Conservation (phyloP, 2,797 vertebrate species). For the Platyrinchus mystaceus region DNA sequence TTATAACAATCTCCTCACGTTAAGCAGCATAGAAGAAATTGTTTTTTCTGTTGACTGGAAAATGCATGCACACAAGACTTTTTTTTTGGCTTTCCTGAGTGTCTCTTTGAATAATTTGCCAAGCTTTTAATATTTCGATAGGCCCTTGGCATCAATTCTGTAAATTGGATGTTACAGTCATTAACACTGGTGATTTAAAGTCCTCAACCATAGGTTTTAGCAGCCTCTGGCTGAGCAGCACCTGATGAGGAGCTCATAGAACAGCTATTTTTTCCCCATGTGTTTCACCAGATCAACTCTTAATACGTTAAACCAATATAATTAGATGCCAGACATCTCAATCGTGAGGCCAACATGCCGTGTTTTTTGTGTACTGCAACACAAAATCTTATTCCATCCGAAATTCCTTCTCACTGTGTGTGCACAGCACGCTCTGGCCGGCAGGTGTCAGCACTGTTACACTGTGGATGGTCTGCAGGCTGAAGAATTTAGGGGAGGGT, state of each 20-base stretch:
- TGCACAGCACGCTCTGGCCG: not conserved
- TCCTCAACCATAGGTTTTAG: not conserved
- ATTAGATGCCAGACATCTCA: not conserved
- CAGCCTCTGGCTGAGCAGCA: not conserved
- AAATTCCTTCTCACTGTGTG: fast-evolving
- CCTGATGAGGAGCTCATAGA: not conserved
- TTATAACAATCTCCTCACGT: not conserved
- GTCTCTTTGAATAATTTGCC: not conserved
- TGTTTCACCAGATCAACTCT: not conserved
- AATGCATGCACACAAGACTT: not conserved
- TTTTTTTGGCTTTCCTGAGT: not conserved
- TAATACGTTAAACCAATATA: not conserved
- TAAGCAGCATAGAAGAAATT: not conserved
- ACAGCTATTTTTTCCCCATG: not conserved
- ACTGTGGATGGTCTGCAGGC: not conserved
- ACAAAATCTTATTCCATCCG: fast-evolving
- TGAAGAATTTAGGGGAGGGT: fast-evolving
- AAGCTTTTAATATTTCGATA: not conserved
- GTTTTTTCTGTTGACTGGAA: not conserved
- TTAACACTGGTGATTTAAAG: not conserved
- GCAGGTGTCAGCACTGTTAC: not conserved
- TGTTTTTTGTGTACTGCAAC: fast-evolving
- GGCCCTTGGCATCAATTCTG: not conserved
- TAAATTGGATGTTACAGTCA: not conserved
- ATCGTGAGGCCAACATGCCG: fast-evolving